Conservation (phyloP, 2,797 vertebrate genomes). For the Cheirogaleus major region DNA sequence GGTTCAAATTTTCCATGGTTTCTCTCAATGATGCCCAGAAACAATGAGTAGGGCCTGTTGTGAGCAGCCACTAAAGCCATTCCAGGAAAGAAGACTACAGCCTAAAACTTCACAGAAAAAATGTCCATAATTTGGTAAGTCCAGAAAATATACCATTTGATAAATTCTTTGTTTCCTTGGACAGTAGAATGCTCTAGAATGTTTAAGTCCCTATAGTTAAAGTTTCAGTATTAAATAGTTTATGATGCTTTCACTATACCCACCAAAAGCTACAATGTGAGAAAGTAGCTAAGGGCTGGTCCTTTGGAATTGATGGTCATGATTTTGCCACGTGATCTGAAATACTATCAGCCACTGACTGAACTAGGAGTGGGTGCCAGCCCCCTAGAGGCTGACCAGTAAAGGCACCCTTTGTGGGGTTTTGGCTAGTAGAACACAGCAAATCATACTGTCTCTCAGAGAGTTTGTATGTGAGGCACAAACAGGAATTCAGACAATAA, state of each 20-base stretch:
- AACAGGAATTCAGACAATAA: not conserved
- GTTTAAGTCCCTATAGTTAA: not conserved
- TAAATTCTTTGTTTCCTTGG: not conserved
- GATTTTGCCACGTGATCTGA: not conserved
- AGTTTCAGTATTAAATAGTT: not conserved
- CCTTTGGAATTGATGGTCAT: not conserved
- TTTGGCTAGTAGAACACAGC: not conserved
- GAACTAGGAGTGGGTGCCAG: not conserved
- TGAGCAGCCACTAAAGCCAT: not conserved
- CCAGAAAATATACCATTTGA: not conserved
- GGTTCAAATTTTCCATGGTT: not conserved
- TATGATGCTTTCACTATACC: not conserved
- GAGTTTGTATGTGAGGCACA: not conserved
- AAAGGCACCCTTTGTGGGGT: not conserved
- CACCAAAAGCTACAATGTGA: not conserved
- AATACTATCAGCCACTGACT: not conserved
- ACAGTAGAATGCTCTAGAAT: not conserved
- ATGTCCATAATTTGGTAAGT: not conserved
- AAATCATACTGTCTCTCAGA: not conserved
- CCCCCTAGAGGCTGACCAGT: not conserved
- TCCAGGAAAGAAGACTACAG: not conserved
- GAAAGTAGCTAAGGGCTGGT: not conserved
- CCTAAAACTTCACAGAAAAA: not conserved
- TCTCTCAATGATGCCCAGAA: not conserved
- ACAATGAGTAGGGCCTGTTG: not conserved